phyloP scores from a whole-genome alignment of 92 coral and sea anemone genomes.

The Parazoanthus atlanticus region DNA sequence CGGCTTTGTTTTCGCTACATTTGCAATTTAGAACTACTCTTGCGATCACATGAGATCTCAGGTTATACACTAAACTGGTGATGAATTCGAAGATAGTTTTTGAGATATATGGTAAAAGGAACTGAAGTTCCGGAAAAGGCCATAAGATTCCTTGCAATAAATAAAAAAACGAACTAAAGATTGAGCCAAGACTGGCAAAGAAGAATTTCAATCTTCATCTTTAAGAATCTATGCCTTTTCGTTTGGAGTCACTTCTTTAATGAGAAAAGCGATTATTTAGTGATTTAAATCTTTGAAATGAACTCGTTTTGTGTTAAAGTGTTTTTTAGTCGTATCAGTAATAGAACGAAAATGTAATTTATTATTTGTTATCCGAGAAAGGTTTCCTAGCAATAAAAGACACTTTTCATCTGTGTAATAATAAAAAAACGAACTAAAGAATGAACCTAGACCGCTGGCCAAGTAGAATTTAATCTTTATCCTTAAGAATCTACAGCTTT shows the following conservation, averaged over 20 bases:
- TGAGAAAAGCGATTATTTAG: background rate
- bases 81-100: too few species aligned
- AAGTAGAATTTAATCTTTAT: background rate
- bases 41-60: background rate
- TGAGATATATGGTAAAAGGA: background rate
- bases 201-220: background rate
- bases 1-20: background rate
- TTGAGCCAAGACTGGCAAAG: background rate
- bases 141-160: background rate
- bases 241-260: too few species aligned
- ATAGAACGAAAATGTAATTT: background rate
- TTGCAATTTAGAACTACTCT: background rate
- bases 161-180: too few species aligned
- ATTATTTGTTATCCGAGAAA: background rate
- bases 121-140: background rate
- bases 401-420: background rate
- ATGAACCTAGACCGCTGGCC: background rate
- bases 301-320: background rate
- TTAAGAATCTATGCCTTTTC: too few species aligned
- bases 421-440: background rate
- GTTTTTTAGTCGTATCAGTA: background rate
- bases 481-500: background rate
- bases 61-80: background rate
- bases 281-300: background rate
- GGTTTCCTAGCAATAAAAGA: background rate